Percentiles rank a stretch among this genome's conserved stretches.
Conservation (phyloP, 2,797 vertebrate species). For the Amniataba percoides region DNA sequence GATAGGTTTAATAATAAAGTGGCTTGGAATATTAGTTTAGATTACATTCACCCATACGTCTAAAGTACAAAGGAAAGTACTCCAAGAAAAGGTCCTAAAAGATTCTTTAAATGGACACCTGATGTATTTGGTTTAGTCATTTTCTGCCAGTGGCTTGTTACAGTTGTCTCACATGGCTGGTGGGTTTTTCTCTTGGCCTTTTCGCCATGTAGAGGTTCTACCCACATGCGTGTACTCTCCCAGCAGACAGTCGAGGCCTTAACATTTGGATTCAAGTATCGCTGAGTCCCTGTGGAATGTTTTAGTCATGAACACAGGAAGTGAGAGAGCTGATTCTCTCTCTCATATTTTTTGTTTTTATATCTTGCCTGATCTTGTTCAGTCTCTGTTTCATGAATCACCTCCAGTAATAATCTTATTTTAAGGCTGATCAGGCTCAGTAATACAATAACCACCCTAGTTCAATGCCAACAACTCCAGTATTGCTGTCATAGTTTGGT, state of each 20-base stretch:
- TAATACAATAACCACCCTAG: neutral
- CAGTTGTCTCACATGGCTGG: constrained; percentile 5
- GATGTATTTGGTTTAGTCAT: constrained; percentile 12
- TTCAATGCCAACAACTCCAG: neutral
- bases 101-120: neutral
- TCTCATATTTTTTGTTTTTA: neutral
- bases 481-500: neutral
- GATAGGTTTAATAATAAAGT: neutral
- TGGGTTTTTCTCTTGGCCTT: constrained; percentile 24
- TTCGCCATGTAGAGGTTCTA: constrained; percentile 16
- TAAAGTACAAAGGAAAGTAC: neutral
- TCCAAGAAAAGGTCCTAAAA: neutral
- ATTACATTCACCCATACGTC: neutral
- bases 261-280: constrained; percentile 39
- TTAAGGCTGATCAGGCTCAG: neutral
- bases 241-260: constrained; percentile 31
- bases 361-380: constrained; percentile 5
- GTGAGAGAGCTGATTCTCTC: constrained; percentile 29
- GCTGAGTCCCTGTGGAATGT: constrained; percentile 36
- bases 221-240: constrained; percentile 37
- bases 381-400: neutral
- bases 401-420: neutral
- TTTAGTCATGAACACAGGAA: constrained; percentile 48
- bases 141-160: neutral
- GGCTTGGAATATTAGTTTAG: neutral